phyloP scores from a whole-genome alignment of 2,797 vertebrate species.

The Schizopygopsis pylzovi region DNA sequence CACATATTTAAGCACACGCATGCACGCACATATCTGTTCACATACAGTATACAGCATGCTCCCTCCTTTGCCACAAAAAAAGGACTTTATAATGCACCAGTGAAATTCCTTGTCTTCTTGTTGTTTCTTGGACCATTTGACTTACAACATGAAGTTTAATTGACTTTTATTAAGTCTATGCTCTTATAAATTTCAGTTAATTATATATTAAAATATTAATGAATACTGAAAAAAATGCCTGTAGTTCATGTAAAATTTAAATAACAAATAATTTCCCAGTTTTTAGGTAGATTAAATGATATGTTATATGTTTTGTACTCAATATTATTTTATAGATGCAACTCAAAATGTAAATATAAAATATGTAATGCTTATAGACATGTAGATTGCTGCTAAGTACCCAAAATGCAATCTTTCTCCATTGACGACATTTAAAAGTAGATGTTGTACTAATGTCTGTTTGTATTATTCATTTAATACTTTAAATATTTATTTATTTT shows the following conservation, averaged over 20 bases:
- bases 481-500: neutral
- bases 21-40: slow-evolving; percentile 43
- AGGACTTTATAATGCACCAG: neutral
- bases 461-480: neutral
- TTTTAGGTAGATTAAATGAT: neutral
- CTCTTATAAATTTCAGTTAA: neutral
- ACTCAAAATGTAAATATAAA: neutral
- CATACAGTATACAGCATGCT: neutral
- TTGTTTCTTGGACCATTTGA: neutral
- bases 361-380: neutral
- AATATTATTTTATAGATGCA: neutral
- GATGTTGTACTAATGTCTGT: neutral
- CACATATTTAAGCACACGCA: slow-evolving; percentile 37
- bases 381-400: neutral
- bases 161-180: neutral
- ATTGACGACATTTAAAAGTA: neutral
- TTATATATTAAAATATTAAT: neutral
- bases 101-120: neutral
- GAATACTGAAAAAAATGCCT: neutral
- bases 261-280: too few relatives aligned
- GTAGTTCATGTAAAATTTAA: neutral
- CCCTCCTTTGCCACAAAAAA: neutral
- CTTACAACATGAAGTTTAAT: neutral
- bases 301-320: neutral
- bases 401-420: neutral